Percentiles rank a stretch among this genome's conserved stretches.
These are phyloP conservation scores for Neogale vison DNA, from an alignment of 2,113 vertebrate genomes.

Conservation along the genomic window DNA sequence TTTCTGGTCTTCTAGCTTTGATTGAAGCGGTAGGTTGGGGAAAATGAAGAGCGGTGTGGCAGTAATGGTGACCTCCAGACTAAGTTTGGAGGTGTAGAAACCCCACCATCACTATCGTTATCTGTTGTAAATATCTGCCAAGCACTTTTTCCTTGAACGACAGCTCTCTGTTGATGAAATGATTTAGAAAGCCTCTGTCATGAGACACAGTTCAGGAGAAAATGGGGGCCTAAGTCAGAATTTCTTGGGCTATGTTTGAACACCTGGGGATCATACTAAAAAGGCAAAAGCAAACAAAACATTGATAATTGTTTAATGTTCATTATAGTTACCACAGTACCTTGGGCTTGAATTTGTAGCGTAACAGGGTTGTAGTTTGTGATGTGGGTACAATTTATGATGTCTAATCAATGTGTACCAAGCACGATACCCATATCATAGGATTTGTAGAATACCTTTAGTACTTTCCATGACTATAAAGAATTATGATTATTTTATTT, in stretches of 20 bases:
- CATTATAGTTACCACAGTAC: neutral
- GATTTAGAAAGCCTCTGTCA: neutral
- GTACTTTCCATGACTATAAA: neutral
- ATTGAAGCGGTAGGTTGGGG: neutral
- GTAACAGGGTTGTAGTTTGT: neutral
- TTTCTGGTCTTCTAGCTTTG: neutral
- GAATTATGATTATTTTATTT: conserved; percentile 22
- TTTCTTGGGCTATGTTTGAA: neutral
- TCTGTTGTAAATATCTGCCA: neutral
- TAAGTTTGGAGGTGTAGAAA: neutral
- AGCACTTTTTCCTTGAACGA: neutral
- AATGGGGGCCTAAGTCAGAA: neutral
- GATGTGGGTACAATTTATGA: neutral
- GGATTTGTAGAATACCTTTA: conserved; percentile 26
- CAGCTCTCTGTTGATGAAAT: neutral
- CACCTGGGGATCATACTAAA: neutral
- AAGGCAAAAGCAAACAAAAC: neutral
- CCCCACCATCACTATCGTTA: neutral
- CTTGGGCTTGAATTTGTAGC: conserved; percentile 21
- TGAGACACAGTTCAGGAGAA: neutral
- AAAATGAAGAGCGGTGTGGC: neutral
- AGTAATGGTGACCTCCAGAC: neutral
- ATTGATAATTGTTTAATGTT: conserved; percentile 37
- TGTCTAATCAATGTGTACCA: neutral
- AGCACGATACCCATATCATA: neutral